Base-by-base conservation (phyloP, 2,888 invertebrate species). In the Antheraea yamamai region DNA sequence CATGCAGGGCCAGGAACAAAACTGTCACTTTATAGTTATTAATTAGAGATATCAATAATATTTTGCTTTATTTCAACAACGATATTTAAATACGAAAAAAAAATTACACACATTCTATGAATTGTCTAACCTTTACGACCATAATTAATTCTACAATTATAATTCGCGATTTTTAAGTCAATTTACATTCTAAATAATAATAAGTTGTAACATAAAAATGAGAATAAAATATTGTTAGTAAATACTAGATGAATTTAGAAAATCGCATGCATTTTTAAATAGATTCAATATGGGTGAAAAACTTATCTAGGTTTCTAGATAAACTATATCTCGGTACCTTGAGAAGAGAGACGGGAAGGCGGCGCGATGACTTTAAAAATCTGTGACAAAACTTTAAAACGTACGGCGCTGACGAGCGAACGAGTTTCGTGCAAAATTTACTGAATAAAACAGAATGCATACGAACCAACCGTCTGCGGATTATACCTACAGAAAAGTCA, bases 401-500 rank as follows among this genome's bases (percentile, higher is more conserved):
- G n/a, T 30, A 66, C 26, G 30, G 39, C 35, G 68, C 20, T 35
- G 16, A 68, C 35, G 68, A n/a, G 66, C 30, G 18, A 66, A 30
- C 30, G 30, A 16, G 39, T 35, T 35, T 39, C 39, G 70, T 70
- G 64, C 64, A 16, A 66, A 30, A 30, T 30, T 16, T 66, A 66
- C 16, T 16, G 23, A 70, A 35, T 39, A 70, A 39, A 70, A 70
- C 39, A 39, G 16, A n/a, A 70, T 70, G 39, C 35, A 70, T 39
- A 70, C 35, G 39, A 70, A 70, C 70, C 70, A 70, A 70, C 70
- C 70, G 70, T 39, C 70, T 70, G 35, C 23, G 35, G 39, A 16
- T 70, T 70, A 39, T 70, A 70, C 70, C 70, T 70, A 70, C 70
- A 70, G 70, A 70, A 70, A 70, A 70, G 64, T 39, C 70, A 70